Base-by-base conservation (phyloP, 1,140 invertebrate genomes). In the Subanguina moxae region DNA sequence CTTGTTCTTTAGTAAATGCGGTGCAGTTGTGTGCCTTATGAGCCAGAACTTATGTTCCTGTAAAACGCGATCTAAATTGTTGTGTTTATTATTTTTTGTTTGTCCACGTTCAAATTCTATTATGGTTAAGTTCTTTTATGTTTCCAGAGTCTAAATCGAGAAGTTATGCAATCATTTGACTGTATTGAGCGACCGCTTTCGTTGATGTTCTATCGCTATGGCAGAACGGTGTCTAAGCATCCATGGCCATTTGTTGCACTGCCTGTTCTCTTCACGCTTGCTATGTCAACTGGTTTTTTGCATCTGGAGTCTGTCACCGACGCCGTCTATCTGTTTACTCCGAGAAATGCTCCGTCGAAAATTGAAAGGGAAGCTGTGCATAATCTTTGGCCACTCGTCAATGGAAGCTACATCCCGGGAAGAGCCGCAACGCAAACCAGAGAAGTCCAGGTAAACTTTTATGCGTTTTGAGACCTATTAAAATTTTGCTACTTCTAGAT, bases 341-440 rank as follows among this genome's bases (percentile, higher is more conserved):
- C 74, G 0, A 27, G n/a, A 11, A 62, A 58, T 30, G 56, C 74
- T 5, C 32, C 27, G 19, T 71, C 61, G 21, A 74, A 78, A 63
- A 64, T 48, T 5, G 76, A 78, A 45, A 56, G 80, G 23, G 77
- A 82, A 42, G 65, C 71, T 17, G 77, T 82, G 30, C 80, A 82
- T 62, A 81, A 82, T 38, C 61, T 74, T 15, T 82, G 80, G 80
- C 81, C 80, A 25, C 62, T 82, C 3, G 57, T 64, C 19, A 78
- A 82, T 58, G 73, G 73, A 27, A 74, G 42, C 43, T 82, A 80
- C 62, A 78, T 82, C 43, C 80, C 80, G 25, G 80, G 80, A 19
- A 43, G 81, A 45, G 68, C 82, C 9, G 80, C 83, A n/a, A 82
- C 80, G 9, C 81, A 82, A 56, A 78, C 73, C 32, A 43, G 80